phyloP scores from a whole-genome alignment of 2,888 invertebrate genomes.

The Osmoderma eremita region DNA sequence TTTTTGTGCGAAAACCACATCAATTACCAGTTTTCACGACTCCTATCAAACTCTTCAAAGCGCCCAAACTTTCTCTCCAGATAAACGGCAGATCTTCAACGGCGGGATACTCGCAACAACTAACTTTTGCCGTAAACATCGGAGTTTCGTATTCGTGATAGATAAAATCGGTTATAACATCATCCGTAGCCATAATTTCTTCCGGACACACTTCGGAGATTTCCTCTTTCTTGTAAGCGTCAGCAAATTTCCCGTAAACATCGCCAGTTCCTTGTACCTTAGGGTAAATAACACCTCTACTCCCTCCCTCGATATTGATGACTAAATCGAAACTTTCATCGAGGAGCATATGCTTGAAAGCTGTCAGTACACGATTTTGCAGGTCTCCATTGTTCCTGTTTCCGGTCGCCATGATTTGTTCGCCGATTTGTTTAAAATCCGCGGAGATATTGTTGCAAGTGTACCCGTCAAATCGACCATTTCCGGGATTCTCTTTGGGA shows the following conservation, averaged over 20 bases:
- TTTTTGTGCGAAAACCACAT: background rate
- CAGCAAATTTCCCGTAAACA: conserved; percentile 66
- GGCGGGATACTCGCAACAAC: conserved; percentile 85
- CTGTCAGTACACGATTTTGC: conserved; percentile 64
- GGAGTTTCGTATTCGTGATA: conserved; percentile 73
- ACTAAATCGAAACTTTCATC: conserved; percentile 77
- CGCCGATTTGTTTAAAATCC: conserved; percentile 72
- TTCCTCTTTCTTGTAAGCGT: conserved; percentile 63
- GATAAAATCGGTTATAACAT: conserved; percentile 69
- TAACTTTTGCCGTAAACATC: conserved; percentile 76
- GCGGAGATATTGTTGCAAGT: conserved; percentile 62
- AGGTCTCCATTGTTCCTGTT: conserved; percentile 61
- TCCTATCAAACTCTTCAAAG: conserved; percentile 72
- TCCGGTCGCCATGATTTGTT: conserved; percentile 68
- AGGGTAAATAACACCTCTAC: conserved; percentile 69
- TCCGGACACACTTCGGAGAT: conserved; percentile 55
- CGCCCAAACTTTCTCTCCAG: conserved; percentile 76
- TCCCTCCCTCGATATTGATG: conserved; percentile 80
- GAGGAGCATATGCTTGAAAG: conserved; percentile 73
- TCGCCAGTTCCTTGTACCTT: conserved; percentile 51
- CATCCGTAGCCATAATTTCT: conserved; percentile 60
- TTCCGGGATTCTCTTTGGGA: conserved; percentile 59
- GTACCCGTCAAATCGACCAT: conserved; percentile 51
- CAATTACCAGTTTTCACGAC: conserved; percentile 70
- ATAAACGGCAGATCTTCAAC: conserved; percentile 73